Conservation (phyloP, 2,113 vertebrate species). For the Pheucticus melanocephalus region DNA sequence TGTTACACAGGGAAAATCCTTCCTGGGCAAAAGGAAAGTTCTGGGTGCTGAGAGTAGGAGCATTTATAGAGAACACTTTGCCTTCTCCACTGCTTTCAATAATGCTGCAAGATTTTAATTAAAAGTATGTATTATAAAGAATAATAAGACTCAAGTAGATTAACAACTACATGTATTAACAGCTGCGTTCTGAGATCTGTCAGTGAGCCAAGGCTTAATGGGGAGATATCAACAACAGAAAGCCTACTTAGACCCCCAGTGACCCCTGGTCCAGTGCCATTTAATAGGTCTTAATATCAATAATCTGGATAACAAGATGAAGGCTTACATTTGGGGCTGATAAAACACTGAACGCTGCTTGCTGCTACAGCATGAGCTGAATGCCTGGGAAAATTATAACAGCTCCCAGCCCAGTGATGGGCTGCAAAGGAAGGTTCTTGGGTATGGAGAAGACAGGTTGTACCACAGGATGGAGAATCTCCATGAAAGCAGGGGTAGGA, state of each 20-base stretch:
- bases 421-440: neutral
- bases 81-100: neutral
- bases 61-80: neutral
- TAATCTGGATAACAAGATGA: neutral
- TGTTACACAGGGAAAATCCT: neutral
- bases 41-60: neutral
- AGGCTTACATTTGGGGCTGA: neutral
- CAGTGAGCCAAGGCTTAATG: neutral
- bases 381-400: neutral
- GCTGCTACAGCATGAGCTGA: neutral
- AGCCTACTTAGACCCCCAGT: neutral
- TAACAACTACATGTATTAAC: neutral
- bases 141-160: neutral
- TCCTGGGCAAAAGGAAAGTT: neutral
- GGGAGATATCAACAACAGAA: neutral
- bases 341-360: neutral
- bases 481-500: accelerated
- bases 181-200: neutral
- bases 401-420: neutral
- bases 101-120: neutral
- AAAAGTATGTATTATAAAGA: neutral
- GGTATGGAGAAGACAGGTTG: neutral
- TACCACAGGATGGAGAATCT: neutral
- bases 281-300: neutral
- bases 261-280: neutral